Evolutionary conservation across 2,113 vertebrate genomes (phyloP), one percentile per base, ranked within the genome.

Genomic region (Rhinoderma darwinii): DNA sequence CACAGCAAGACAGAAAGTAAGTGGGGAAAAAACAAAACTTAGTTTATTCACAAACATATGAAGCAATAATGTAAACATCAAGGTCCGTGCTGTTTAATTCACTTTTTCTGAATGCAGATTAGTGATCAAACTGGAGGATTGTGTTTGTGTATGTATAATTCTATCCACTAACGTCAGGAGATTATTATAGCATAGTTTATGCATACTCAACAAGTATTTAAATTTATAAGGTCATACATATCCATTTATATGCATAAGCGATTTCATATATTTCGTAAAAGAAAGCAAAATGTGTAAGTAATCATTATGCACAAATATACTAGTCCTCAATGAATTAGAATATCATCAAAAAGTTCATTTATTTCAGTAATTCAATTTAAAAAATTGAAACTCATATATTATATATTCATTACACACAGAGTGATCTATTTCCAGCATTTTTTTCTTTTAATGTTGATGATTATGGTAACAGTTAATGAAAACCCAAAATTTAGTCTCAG

Each of bases 21-120:
- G n/a, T n/a, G n/a, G n/a, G n/a, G n/a, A n/a, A 15, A 39, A 43
- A 66, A 66, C 30, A 63, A 39, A 82, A 89, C 51, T 84, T 72
- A 83, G 84, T 92, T 91, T 91, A 90, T 91, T 91, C 90, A 91
- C 89, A 89, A 81, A 70, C 84, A 88, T 89, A 89, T 90, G 87
- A 68, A 83, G 43, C 84, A 90, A 20, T 82, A 83, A 12, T 84
- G 81, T 86, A 87, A 59, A 61, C 14, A 35, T 59, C 12, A 80
- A 41, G 20, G 35, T 35, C 1, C 56, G 17, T 37, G 12, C 11
- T 27, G 30, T 63, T 63, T 32, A 61, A 80, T 27, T 80, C 2
- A 41, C 7, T 0, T 41, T 39, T 63, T 88, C 74, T 87, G 84
- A 88, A 84, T 91, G 89, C 89, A 90, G 87, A 88, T 91, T 83